These are phyloP conservation scores for Acrobeloides nanus DNA, from an alignment of 2,888 invertebrate species.

Conservation along the genomic window DNA sequence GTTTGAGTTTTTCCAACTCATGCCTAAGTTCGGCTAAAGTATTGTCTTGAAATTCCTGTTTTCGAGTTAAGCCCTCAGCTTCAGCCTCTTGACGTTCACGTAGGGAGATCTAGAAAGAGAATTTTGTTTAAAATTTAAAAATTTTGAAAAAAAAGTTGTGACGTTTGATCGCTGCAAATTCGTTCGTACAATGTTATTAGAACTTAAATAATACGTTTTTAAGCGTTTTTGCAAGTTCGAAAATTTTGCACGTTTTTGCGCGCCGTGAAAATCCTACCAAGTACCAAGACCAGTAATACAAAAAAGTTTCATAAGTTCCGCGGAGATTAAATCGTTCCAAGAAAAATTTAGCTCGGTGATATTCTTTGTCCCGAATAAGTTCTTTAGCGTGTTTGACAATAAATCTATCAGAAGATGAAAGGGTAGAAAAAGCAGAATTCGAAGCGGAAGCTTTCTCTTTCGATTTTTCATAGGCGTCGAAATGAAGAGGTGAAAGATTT, in stretches of 20 bases:
- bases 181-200: no score
- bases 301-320: slow-evolving; percentile 71
- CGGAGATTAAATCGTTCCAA: slow-evolving; percentile 22
- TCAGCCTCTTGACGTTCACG: slow-evolving; percentile 15
- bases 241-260: no score
- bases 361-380: slow-evolving; percentile 26
- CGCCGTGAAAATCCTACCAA: slow-evolving; percentile 10
- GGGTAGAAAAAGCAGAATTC: no score
- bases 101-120: slow-evolving; percentile 17
- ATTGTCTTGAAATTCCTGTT: slow-evolving; percentile 13
- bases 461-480: slow-evolving; percentile 4
- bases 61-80: slow-evolving; percentile 17
- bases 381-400: slow-evolving; percentile 12
- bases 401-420: slow-evolving; percentile 2
- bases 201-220: no score
- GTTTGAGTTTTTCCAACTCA: slow-evolving; percentile 18
- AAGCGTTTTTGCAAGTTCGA: no score
- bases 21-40: slow-evolving; percentile 13
- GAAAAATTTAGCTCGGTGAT: slow-evolving; percentile 61
- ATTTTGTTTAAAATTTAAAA: slow-evolving; percentile 1
- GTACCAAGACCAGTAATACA: slow-evolving; percentile 54
- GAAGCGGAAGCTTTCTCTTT: not conserved
- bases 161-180: no score
- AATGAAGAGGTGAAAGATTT: slow-evolving; percentile 12
- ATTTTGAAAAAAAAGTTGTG: no score